Evolutionary conservation across 2,888 invertebrate species (phyloP), one percentile per base, ranked within the genome.

Genomic region (Cephus pygmeus): DNA sequence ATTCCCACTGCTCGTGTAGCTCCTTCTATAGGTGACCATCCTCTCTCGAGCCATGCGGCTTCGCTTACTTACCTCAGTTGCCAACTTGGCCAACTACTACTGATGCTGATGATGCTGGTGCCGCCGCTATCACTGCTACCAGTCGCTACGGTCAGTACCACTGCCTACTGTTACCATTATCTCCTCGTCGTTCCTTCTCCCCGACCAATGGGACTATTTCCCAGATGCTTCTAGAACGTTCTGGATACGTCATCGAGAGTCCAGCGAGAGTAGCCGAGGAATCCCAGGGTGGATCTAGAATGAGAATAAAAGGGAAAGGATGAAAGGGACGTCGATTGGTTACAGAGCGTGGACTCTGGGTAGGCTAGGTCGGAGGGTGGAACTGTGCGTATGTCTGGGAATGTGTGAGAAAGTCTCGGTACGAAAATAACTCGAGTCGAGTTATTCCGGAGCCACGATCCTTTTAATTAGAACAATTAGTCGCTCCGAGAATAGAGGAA

Each of bases 1-100:
- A 90, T 91, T 91, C 91, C 91, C 91, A 90, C 90, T 91, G 91
- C 88, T 87, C 88, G 87, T 88, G 87, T 87, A 90, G 90, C 88
- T 89, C 89, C 90, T 89, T 90, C 88, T 91, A 90, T 90, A 90
- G 90, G 85, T 87, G 86, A 85, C 85, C 85, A 85, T 87, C 85
- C 85, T 86, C 83, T 69, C 75, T 78, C 34, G 31, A 31, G 71
- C 71, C 71, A 33, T 31, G 33, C 31, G 71, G 68, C 56, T 36
- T 77, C 74, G 77, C 75, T 79, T 73, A 69, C 69, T 79, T 73
- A 69, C 40, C 75, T 31, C 56, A 71, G 12, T 35, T 23, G 35
- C 75, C 69, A 73, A 77, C 74, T 69, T 73, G 73, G 56, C 23
- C 56, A 23, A 56, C 56, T 56, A 56, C 56, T 9, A 56, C 56